phyloP scores from a whole-genome alignment of 2,113 vertebrate genomes.

The Sialia sialis region DNA sequence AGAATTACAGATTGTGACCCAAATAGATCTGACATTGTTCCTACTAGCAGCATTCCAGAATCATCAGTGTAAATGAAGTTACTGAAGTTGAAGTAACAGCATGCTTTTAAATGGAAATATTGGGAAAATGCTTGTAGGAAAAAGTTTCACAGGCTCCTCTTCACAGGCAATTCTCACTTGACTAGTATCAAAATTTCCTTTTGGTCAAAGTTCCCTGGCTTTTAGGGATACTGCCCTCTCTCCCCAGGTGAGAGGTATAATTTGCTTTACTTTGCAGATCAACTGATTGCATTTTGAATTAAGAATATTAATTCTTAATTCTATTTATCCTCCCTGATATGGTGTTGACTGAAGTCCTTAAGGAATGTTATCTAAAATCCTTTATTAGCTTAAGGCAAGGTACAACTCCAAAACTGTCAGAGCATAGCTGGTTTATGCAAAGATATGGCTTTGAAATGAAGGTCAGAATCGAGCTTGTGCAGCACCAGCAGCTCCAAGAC shows the following conservation, averaged over 20 bases:
- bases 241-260: neutral
- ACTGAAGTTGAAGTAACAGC: neutral
- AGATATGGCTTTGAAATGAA: slow-evolving; percentile 27
- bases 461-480: slow-evolving; percentile 9
- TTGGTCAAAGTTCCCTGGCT: neutral
- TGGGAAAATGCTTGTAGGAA: neutral
- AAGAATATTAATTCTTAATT: slow-evolving; percentile 36
- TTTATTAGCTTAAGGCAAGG: slow-evolving; percentile 46
- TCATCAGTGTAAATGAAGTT: neutral
- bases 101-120: neutral
- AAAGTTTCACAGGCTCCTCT: neutral
- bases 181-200: neutral
- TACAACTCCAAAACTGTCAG: slow-evolving; percentile 40
- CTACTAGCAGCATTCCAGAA: neutral
- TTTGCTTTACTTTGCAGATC: slow-evolving; percentile 10
- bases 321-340: neutral
- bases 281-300: slow-evolving; percentile 12
- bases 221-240: neutral
- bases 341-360: slow-evolving; percentile 39
- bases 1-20: neutral
- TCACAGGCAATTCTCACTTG: neutral
- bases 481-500: neutral
- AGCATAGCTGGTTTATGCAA: neutral
- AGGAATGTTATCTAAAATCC: slow-evolving; percentile 47
- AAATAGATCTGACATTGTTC: neutral